A percentile compares a stretch with the other conserved stretches of the same genome.
phyloP scores from a whole-genome alignment of 2,113 vertebrate species.

The Phylloscopus trochiloides region DNA sequence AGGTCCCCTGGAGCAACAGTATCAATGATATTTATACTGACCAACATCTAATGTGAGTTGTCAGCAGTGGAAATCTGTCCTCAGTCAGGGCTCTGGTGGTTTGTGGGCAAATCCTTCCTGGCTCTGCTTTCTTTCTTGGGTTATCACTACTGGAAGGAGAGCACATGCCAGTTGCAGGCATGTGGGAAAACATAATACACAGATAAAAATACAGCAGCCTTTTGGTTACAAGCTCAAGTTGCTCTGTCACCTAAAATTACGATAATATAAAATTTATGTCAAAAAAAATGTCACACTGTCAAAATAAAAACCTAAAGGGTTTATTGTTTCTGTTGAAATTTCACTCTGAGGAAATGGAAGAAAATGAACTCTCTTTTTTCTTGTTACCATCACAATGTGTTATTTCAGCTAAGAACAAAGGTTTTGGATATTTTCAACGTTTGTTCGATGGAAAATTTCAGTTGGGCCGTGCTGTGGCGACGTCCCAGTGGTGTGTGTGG shows the following conservation, averaged over 20 bases:
- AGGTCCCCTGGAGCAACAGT: not conserved
- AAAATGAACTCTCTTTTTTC: not conserved
- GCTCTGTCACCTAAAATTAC: not conserved
- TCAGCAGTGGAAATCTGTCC: not conserved
- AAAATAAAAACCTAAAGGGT: not conserved
- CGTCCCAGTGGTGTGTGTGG: accelerated
- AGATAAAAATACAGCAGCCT: not conserved
- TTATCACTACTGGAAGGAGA: not conserved
- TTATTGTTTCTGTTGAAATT: not conserved
- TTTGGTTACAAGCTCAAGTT: not conserved
- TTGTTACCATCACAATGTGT: not conserved
- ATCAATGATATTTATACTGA: not conserved
- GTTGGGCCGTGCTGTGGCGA: not conserved
- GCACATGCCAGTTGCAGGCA: not conserved
- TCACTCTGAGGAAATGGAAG: not conserved
- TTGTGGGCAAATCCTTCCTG: not conserved
- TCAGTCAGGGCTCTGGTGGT: not conserved
- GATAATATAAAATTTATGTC: not conserved
- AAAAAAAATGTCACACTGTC: not conserved
- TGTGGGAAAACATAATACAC: not conserved
- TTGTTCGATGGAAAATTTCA: not conserved
- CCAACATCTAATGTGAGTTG: not conserved
- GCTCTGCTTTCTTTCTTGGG: not conserved
- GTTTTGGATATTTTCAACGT: not conserved
- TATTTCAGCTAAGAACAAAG: not conserved